Evolutionary conservation across 2,888 invertebrate genomes (phyloP), one percentile per base, ranked within the genome.

Genomic region (Deroplatys truncata): DNA sequence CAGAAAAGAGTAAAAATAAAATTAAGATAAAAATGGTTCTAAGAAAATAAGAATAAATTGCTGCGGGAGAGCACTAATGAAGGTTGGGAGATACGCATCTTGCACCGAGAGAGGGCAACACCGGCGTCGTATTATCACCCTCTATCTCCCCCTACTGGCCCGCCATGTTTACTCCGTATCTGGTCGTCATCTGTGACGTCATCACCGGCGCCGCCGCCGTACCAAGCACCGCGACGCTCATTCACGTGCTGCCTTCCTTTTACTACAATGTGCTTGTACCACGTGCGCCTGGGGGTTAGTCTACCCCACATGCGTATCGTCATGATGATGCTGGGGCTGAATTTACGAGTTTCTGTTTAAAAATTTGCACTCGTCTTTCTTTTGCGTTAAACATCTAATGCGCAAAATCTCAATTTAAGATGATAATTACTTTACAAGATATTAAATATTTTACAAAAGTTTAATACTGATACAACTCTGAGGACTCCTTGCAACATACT

Each of bases 1-100:
- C 82, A 31, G 35, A 35, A 43, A 43, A 31, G 83, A 83, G 83
- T 87, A 28, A 83, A 87, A 87, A 87, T 28, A 87, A 83, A 82
- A 87, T 87, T 83, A 83, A 87, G 83, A 87, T 35, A 87, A 87
- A 82, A 86, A 87, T 82, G 28, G 49, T 20, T 43, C 28, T n/a
- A 28, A 29, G 82, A 83, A 87, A 87, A 83, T 87, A 83, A 43
- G 82, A 87, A 87, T 87, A 87, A 87, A 87, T 87, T 87, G 82
- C n/a, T 82, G 15, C 25, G 82, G 35, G 87, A 82, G 82, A 86
- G n/a, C 84, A 84, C 89, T 89, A 89, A 89, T 89, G 89, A 89
- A 85, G 72, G 31, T 28, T 35, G 85, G 29, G 85, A 82, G 87
- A 87, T 87, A 87, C 83, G 87, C 87, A 87, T 87, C 87, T 35